phyloP scores from a whole-genome alignment of 2,888 invertebrate species.

The Nemurella pictetii region DNA sequence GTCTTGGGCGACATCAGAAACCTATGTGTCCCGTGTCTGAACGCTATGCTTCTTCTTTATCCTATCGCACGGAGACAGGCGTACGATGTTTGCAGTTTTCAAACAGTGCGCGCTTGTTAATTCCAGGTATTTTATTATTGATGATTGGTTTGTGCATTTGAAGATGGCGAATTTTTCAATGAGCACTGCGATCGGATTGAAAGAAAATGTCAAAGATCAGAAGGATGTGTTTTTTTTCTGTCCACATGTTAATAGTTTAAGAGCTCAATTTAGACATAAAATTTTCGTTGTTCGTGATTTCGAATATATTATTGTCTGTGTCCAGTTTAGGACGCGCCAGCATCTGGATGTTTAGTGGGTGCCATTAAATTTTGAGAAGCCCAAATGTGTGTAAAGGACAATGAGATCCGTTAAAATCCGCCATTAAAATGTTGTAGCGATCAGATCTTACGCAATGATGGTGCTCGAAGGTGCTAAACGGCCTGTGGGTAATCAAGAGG shows the following conservation, averaged over 20 bases:
- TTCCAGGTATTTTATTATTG: neutral
- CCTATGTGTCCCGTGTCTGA: neutral
- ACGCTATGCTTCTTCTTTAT: neutral
- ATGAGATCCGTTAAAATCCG: constrained; percentile 6
- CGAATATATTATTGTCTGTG: neutral
- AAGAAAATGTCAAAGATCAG: constrained; percentile 15
- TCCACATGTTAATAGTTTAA: neutral
- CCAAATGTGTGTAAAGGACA: constrained; percentile 20
- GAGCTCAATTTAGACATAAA: neutral
- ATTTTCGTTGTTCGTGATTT: neutral
- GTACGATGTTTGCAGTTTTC: neutral
- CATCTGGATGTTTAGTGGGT: neutral
- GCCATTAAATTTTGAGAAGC: constrained; percentile 18
- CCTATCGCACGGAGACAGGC: neutral
- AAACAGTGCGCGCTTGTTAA: neutral
- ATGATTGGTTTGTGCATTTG: neutral
- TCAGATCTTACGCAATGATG: neutral
- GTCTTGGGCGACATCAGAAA: neutral
- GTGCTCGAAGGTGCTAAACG: neutral
- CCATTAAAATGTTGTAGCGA: neutral
- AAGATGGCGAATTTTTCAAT: neutral
- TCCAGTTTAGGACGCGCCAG: neutral
- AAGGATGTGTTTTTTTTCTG: neutral
- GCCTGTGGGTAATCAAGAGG: neutral
- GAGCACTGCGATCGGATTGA: neutral